These are phyloP conservation scores for Amaurobius ferox DNA, from an alignment of 2,888 invertebrate species.

Conservation along the genomic window DNA sequence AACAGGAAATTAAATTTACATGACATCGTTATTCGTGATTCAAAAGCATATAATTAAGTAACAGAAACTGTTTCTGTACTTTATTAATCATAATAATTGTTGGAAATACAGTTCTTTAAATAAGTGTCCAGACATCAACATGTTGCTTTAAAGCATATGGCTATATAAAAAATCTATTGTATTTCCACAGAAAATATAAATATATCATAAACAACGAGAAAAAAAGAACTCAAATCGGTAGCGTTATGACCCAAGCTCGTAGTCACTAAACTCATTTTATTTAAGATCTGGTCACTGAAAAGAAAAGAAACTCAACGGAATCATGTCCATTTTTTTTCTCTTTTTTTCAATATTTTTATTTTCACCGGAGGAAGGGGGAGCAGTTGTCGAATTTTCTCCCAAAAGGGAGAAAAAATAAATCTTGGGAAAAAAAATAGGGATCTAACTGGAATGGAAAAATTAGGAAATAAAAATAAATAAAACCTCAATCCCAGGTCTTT, in stretches of 20 bases:
- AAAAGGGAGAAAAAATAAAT: background rate
- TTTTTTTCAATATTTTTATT: slow-evolving; percentile 51
- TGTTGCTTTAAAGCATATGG: background rate
- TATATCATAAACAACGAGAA: background rate
- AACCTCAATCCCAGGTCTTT: slow-evolving; percentile 17
- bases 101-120: too few relatives aligned
- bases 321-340: slow-evolving; percentile 34
- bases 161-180: background rate
- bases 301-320: slow-evolving; percentile 46
- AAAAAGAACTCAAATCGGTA: slow-evolving; percentile 40
- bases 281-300: slow-evolving; percentile 43
- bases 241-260: slow-evolving; percentile 40
- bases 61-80: too few relatives aligned
- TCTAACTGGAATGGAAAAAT: slow-evolving; percentile 44
- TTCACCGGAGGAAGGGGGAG: slow-evolving; percentile 41
- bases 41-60: too few relatives aligned
- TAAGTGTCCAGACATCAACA: too few relatives aligned
- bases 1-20: too few relatives aligned
- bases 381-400: slow-evolving; percentile 40
- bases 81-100: too few relatives aligned
- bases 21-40: too few relatives aligned
- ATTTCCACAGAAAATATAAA: background rate
- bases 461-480: slow-evolving; percentile 23
- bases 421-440: background rate
- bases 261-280: slow-evolving; percentile 62